Conservation (phyloP, 2,888 invertebrate genomes). For the Lacanobia oleracea region DNA sequence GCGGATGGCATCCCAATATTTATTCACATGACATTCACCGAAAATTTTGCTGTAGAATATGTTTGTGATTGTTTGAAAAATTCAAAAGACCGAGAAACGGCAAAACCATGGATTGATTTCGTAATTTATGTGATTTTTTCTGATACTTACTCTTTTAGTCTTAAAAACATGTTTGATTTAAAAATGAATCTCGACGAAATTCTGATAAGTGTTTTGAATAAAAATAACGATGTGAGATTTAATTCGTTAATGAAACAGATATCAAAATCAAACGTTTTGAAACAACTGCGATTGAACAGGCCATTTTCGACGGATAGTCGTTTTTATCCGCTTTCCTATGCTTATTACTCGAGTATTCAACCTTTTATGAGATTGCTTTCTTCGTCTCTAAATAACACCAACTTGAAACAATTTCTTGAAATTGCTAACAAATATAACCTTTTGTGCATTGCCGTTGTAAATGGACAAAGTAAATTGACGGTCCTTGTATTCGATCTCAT, state of each 20-base stretch:
- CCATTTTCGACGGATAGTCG: background rate
- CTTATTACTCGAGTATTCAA: background rate
- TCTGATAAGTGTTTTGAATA: background rate
- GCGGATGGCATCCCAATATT: background rate
- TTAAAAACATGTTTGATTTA: background rate
- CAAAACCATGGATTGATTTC: background rate
- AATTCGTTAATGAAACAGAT: constrained; percentile 3
- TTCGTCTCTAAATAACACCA: background rate
- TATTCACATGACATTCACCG: constrained; percentile 3
- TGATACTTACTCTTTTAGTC: background rate
- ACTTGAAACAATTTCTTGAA: constrained; percentile 1
- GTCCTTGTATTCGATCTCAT: background rate
- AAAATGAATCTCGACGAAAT: background rate
- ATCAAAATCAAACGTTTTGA: background rate
- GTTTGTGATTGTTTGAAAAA: constrained; percentile 3
- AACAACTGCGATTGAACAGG: background rate
- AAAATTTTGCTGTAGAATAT: background rate
- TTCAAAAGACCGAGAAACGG: background rate
- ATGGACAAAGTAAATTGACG: background rate
- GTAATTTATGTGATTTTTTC: background rate
- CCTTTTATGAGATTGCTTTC: background rate
- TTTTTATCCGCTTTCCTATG: background rate
- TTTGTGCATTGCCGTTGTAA: background rate
- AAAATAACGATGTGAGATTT: background rate
- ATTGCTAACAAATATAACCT: background rate